Conservation (phyloP, 2,113 vertebrate species). For the Chlorodrepanis virens region DNA sequence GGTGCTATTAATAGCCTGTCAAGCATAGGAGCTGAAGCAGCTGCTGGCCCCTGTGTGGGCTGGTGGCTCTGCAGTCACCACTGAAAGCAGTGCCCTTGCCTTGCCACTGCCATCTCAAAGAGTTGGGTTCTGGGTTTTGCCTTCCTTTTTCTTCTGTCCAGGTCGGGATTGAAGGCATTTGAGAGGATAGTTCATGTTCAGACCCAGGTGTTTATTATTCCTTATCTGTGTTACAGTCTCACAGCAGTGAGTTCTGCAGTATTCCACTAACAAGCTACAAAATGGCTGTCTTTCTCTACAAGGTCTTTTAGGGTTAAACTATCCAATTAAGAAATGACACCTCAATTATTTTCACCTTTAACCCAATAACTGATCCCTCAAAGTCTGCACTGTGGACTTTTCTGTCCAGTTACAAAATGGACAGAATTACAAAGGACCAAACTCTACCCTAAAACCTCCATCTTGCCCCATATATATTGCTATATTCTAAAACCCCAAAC, state of each 20-base stretch:
- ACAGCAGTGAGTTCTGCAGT: neutral
- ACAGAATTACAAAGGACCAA: too few relatives aligned
- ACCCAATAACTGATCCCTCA: neutral
- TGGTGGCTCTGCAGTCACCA: neutral
- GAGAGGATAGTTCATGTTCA: neutral
- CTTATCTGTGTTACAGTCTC: neutral
- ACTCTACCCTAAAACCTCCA: neutral
- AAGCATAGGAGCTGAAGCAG: neutral
- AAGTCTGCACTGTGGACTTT: rapidly evolving
- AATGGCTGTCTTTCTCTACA: neutral
- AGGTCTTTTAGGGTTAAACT: neutral
- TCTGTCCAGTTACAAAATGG: neutral
- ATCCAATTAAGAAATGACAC: neutral
- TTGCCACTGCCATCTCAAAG: neutral
- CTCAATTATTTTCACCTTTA: neutral
- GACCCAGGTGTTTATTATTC: neutral
- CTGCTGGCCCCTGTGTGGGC: neutral
- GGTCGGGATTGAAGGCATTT: neutral
- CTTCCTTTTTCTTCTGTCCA: neutral
- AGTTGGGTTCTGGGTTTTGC: neutral
- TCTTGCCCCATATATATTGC: neutral
- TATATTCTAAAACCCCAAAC: neutral
- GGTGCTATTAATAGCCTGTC: neutral
- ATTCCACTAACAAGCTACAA: neutral
- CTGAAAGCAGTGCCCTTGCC: neutral